A percentile compares a stretch with the other conserved stretches of the same genome.
phyloP scores from a whole-genome alignment of 2,797 vertebrate species.

The Danio choprae region DNA sequence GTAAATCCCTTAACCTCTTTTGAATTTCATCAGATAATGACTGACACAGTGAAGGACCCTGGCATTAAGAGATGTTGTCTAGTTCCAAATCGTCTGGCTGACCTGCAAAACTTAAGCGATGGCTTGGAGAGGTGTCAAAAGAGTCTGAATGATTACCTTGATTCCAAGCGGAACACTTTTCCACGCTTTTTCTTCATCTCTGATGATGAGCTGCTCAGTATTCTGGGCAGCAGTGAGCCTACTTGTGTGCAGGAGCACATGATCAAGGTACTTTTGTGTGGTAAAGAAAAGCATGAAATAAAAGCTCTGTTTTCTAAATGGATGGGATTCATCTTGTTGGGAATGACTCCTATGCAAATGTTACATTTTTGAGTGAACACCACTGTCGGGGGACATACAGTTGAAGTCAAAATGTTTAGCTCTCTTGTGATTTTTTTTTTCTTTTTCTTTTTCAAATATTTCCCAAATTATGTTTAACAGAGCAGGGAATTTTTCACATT shows the following conservation, averaged over 20 bases:
- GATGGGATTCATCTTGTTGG: background rate
- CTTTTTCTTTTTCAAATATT: too few species aligned
- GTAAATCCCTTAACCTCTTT: background rate
- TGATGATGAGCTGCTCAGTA: constrained; percentile 95
- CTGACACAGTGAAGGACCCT: constrained; percentile 81
- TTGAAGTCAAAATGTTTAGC: too few species aligned
- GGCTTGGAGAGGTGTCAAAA: constrained; percentile 96
- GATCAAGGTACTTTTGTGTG: constrained; percentile 86
- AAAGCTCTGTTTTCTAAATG: background rate
- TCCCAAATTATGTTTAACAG: too few species aligned
- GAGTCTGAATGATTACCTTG: constrained; percentile 93
- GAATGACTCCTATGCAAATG: background rate
- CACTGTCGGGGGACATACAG: too few species aligned
- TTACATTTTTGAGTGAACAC: background rate
- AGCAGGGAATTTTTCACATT: too few species aligned
- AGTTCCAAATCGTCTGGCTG: constrained; percentile 82
- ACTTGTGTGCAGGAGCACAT: constrained; percentile 96
- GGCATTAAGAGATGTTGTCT: constrained; percentile 89
- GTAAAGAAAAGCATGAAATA: background rate
- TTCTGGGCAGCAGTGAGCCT: constrained; percentile 90
- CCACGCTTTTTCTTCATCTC: constrained; percentile 98
- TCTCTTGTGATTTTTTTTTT: too few species aligned
- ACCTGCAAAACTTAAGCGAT: constrained; percentile 84
- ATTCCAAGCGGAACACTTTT: constrained; percentile 95
- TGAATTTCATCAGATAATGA: constrained; percentile 86